A percentile compares a stretch with the other conserved stretches of the same genome.
Conservation (phyloP, 2,888 invertebrate species). For the Acanthosepion pharaonis region DNA sequence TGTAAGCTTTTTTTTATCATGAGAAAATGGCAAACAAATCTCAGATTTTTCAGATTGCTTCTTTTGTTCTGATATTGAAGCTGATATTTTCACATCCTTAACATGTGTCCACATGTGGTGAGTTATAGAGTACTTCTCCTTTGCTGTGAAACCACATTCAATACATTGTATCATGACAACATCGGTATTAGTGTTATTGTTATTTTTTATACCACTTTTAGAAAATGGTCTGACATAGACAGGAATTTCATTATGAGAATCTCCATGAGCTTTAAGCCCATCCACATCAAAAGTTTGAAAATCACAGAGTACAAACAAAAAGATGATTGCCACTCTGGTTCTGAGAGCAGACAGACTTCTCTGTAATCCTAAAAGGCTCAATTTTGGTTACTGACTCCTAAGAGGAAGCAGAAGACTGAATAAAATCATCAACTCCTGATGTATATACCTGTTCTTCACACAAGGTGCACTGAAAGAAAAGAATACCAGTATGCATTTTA, state of each 20-base stretch:
- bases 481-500: constrained; percentile 66
- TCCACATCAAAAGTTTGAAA: constrained; percentile 61
- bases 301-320: constrained; percentile 46
- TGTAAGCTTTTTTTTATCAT: background rate
- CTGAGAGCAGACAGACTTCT: too few species aligned
- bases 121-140: constrained; percentile 62
- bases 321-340: constrained; percentile 48
- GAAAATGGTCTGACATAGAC: too few species aligned
- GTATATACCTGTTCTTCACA: constrained; percentile 48
- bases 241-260: background rate
- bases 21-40: constrained; percentile 51
- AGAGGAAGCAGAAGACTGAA: constrained; percentile 55
- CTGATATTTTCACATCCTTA: background rate
- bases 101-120: constrained; percentile 69
- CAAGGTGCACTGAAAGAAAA: constrained; percentile 47
- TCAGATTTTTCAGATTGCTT: constrained; percentile 48
- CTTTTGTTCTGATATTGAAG: constrained; percentile 33
- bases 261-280: constrained; percentile 60
- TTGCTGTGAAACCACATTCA: constrained; percentile 70
- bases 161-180: constrained; percentile 68
- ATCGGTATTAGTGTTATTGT: background rate
- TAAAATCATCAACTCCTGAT: background rate
- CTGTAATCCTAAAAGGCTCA: too few species aligned
- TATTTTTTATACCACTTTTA: background rate
- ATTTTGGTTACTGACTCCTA: constrained; percentile 49